A percentile compares a stretch with the other conserved stretches of the same genome.
Evolutionary conservation across 2,888 invertebrate species (phyloP).

Genomic region (Tineola bisselliella): DNA sequence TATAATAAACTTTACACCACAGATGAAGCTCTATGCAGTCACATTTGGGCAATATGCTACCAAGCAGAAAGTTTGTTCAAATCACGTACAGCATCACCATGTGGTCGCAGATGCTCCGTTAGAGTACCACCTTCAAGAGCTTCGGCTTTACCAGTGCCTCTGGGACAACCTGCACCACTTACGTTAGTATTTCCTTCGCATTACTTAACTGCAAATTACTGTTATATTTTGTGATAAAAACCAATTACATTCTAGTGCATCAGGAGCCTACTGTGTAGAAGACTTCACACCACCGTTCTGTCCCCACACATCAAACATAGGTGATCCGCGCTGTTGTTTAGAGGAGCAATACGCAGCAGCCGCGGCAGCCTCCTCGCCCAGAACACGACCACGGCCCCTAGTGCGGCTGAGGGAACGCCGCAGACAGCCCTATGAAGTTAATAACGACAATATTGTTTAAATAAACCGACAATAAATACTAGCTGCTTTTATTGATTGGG

Average conservation of each 20-base stretch:
- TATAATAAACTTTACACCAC: too few species aligned
- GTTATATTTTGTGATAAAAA: too few species aligned
- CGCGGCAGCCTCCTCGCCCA: conserved; percentile 43
- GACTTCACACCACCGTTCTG: conserved; percentile 76
- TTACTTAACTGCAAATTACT: too few species aligned
- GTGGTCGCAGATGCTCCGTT: conserved; percentile 77
- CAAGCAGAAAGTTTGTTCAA: conserved; percentile 79
- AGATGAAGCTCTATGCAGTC: conserved; percentile 81
- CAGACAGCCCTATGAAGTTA: conserved; percentile 17
- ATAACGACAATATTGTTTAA: conserved; percentile 14
- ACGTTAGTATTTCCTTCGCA: conserved; percentile 56
- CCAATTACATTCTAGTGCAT: conserved; percentile 51
- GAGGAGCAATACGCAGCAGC: conserved; percentile 53
- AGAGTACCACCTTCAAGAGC: conserved; percentile 57
- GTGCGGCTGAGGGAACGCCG: conserved; percentile 30
- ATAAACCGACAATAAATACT: too few species aligned
- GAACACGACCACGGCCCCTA: conserved; percentile 33
- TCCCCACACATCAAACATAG: conserved; percentile 69
- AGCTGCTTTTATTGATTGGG: too few species aligned
- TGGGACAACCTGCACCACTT: conserved; percentile 79
- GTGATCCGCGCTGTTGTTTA: conserved; percentile 75
- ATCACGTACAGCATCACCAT: conserved; percentile 72
- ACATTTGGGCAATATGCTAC: conserved; percentile 83
- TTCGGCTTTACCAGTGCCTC: conserved; percentile 66
- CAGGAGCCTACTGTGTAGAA: conserved; percentile 76